Conservation (phyloP, 2,113 vertebrate genomes). For the Pomatostomus ruficeps region DNA sequence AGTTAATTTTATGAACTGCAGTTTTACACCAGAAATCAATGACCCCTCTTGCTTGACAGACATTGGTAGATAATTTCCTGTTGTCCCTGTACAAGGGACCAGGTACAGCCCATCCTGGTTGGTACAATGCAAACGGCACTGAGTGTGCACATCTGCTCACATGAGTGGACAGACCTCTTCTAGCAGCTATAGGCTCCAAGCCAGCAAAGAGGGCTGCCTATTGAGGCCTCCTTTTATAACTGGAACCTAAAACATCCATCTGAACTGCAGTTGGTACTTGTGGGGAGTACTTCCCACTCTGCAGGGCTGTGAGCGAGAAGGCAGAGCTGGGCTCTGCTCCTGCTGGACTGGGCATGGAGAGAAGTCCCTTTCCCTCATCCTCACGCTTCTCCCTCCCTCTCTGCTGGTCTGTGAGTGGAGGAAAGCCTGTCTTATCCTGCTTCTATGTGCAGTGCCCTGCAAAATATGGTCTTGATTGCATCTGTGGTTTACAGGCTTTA, state of each 20-base stretch:
- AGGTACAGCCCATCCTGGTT: neutral
- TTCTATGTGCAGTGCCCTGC: neutral
- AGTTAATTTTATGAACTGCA: neutral
- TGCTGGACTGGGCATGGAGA: neutral
- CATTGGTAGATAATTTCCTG: neutral
- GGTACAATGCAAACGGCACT: neutral
- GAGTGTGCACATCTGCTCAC: neutral
- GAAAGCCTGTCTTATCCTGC: neutral
- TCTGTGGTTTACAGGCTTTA: slow-evolving; percentile 14
- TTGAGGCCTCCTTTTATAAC: neutral
- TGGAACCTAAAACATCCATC: neutral
- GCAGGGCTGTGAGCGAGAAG: neutral
- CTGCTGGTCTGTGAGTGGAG: neutral
- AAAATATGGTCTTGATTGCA: slow-evolving; percentile 16
- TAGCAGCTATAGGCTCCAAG: neutral
- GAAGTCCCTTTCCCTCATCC: neutral
- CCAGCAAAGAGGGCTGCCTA: neutral
- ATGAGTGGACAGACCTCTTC: neutral
- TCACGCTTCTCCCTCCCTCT: neutral
- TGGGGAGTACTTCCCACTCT: neutral
- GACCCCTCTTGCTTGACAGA: neutral
- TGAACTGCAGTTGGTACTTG: neutral
- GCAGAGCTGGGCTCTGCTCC: neutral
- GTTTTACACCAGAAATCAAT: neutral
- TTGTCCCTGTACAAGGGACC: neutral